Evolutionary conservation across 2,113 vertebrate species (phyloP).

Genomic region (Caretta caretta): DNA sequence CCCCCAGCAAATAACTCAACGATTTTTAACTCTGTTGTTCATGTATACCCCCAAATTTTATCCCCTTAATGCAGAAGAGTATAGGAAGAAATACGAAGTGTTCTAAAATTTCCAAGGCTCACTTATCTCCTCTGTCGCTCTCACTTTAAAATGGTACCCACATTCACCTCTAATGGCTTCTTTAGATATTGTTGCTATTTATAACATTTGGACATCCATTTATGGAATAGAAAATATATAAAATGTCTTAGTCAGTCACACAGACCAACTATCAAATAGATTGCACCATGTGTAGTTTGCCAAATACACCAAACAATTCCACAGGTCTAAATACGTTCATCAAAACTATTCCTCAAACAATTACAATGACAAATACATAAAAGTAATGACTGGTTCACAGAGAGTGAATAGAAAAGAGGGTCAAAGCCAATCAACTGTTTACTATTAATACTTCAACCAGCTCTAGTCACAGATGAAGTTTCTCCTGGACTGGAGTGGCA

Average conservation of each 20-base stretch:
- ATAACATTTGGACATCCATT: not conserved
- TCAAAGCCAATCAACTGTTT: not conserved
- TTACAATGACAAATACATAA: not conserved
- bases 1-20: not conserved
- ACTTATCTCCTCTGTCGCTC: not conserved
- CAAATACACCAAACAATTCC: not conserved
- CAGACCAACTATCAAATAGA: not conserved
- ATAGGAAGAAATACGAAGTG: not conserved
- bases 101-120: not conserved
- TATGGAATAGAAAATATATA: not conserved
- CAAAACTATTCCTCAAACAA: not conserved
- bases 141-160: not conserved
- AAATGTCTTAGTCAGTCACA: not conserved
- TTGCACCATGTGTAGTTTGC: not conserved
- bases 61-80: not conserved
- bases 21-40: not conserved
- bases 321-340: not conserved
- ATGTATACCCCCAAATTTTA: not conserved
- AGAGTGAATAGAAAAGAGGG: not conserved
- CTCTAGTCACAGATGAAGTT: not conserved
- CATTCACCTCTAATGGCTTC: not conserved
- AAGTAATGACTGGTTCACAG: not conserved
- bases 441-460: not conserved
- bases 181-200: not conserved
- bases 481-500: not conserved